Conservation (phyloP, 2,113 vertebrate species). For the Pseudopipra pipra region DNA sequence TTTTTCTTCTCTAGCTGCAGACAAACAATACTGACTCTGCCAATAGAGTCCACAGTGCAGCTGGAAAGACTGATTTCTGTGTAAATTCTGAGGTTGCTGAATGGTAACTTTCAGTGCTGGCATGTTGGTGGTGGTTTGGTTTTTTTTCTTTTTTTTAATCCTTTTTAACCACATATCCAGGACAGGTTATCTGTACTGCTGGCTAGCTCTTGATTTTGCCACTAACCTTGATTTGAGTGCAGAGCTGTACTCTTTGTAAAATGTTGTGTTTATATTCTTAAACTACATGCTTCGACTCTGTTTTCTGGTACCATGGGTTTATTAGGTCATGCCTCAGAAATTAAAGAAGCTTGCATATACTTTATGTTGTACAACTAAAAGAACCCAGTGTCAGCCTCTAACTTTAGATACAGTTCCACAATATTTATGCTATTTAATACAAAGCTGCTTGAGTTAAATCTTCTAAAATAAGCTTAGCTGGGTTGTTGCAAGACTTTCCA, state of each 20-base stretch:
- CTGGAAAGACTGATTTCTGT: background rate
- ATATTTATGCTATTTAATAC: background rate
- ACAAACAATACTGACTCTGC: background rate
- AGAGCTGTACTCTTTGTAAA: background rate
- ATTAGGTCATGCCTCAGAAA: background rate
- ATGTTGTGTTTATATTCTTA: background rate
- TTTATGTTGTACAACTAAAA: background rate
- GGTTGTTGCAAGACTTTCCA: background rate
- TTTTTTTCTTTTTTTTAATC: background rate
- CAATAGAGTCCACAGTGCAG: background rate
- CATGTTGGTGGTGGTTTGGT: too few species aligned
- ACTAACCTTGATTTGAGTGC: background rate
- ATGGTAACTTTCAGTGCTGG: background rate
- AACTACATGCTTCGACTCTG: background rate
- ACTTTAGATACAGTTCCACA: background rate
- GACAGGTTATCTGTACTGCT: background rate
- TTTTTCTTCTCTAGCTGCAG: background rate
- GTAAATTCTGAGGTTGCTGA: background rate
- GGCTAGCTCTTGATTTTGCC: background rate
- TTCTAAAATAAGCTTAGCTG: conserved; percentile 23
- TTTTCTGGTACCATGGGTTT: background rate
- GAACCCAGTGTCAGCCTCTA: background rate
- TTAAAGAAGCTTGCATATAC: background rate
- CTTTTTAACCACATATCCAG: background rate
- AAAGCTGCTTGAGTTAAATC: conserved; percentile 29